Conservation (phyloP, 2,888 invertebrate species). For the Nomada lathburiana region DNA sequence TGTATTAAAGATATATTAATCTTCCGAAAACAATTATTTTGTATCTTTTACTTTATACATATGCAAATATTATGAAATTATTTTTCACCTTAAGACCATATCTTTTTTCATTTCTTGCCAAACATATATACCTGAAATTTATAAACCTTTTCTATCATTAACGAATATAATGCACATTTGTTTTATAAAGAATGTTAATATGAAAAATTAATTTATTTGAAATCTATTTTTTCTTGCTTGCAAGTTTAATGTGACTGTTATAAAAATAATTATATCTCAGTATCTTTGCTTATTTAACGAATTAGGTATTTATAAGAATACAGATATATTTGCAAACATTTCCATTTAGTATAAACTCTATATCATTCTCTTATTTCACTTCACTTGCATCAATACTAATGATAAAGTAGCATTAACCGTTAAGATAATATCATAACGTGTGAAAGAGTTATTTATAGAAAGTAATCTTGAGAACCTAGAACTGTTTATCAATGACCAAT, state of each 20-base stretch:
- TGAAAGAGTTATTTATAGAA: conserved; percentile 67
- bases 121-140: conserved; percentile 78
- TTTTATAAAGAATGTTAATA: background rate
- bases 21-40: background rate
- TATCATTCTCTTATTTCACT: conserved; percentile 35
- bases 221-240: background rate
- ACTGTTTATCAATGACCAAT: conserved; percentile 63
- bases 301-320: conserved; percentile 8
- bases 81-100: conserved; percentile 73
- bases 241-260: background rate
- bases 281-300: background rate
- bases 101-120: conserved; percentile 75
- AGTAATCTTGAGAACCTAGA: conserved; percentile 61
- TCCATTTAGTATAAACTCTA: conserved; percentile 2
- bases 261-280: background rate
- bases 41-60: conserved; percentile 10
- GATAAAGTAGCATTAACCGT: conserved; percentile 47
- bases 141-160: conserved; percentile 65
- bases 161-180: conserved; percentile 4
- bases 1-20: conserved; percentile 5
- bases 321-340: background rate
- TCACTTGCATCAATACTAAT: conserved; percentile 47
- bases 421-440: conserved; percentile 58
- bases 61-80: conserved; percentile 36
- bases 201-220: background rate